Conservation (phyloP, 2,797 vertebrate genomes). For the Paguma larvata region DNA sequence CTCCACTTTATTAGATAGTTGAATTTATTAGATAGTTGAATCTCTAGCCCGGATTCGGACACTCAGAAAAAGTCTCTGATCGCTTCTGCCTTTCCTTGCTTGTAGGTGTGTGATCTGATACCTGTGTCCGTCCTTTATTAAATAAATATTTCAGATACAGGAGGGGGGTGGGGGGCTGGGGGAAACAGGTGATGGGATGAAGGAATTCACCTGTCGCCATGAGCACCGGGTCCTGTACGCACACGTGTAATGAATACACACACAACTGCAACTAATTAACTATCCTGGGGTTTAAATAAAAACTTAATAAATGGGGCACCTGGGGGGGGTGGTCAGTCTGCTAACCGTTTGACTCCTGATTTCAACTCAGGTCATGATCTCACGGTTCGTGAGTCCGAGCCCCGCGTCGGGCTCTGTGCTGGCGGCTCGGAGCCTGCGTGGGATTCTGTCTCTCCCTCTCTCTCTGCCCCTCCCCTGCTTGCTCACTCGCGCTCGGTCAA, state of each 20-base stretch:
- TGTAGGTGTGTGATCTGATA: no score
- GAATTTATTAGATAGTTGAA: neutral
- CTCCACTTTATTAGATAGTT: neutral
- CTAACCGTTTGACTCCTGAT: no score
- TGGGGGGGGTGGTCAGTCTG: no score
- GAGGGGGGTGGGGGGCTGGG: neutral
- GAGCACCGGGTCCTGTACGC: fast-evolving
- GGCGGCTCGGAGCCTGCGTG: no score
- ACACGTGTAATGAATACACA: neutral
- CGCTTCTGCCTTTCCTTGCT: neutral
- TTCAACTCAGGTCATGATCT: no score
- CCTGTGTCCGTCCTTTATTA: neutral
- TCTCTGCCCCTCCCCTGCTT: no score
- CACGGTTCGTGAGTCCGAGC: no score
- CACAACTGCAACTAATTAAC: neutral
- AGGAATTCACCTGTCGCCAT: neutral
- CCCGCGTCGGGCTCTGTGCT: no score
- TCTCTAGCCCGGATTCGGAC: no score
- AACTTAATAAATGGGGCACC: no score
- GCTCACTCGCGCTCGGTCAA: no score
- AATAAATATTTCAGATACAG: neutral
- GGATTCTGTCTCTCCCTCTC: no score
- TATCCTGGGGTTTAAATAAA: neutral
- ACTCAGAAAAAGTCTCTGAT: neutral
- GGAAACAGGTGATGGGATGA: neutral